phyloP scores from a whole-genome alignment of 2,797 vertebrate species.

The Enteromius mattozi region DNA sequence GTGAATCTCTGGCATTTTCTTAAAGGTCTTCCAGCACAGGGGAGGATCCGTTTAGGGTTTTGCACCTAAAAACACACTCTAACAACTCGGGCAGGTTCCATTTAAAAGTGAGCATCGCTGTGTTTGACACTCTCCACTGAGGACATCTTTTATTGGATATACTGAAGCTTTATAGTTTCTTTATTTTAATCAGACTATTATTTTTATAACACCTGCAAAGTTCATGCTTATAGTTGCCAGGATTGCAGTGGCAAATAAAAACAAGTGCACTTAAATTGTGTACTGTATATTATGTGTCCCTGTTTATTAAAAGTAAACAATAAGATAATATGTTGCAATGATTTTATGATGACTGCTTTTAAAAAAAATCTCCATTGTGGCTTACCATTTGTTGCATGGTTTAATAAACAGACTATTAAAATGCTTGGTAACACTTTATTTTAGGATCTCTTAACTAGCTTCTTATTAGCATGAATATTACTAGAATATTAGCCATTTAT shows the following conservation, averaged over 20 bases:
- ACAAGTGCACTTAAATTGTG: not conserved
- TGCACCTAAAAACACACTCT: not conserved
- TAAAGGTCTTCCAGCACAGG: conserved; percentile 72
- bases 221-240: not conserved
- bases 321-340: not conserved
- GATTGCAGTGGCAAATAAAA: not conserved
- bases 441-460: too few species aligned
- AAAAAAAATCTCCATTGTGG: not conserved
- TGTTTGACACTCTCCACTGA: not conserved
- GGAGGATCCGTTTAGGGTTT: conserved; percentile 15
- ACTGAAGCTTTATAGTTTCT: not conserved
- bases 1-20: conserved; percentile 74
- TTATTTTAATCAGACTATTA: not conserved
- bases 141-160: not conserved
- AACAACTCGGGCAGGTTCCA: not conserved
- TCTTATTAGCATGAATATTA: too few species aligned
- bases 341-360: too few species aligned
- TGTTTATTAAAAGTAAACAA: not conserved
- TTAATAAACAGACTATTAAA: too few species aligned
- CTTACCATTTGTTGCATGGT: not conserved
- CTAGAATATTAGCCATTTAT: too few species aligned
- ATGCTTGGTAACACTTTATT: too few species aligned
- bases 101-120: not conserved
- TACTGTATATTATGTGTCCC: not conserved
- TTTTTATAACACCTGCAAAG: not conserved